These are phyloP conservation scores for Ancistrus triradiatus DNA, from an alignment of 2,113 vertebrate genomes.

Conservation along the genomic window DNA sequence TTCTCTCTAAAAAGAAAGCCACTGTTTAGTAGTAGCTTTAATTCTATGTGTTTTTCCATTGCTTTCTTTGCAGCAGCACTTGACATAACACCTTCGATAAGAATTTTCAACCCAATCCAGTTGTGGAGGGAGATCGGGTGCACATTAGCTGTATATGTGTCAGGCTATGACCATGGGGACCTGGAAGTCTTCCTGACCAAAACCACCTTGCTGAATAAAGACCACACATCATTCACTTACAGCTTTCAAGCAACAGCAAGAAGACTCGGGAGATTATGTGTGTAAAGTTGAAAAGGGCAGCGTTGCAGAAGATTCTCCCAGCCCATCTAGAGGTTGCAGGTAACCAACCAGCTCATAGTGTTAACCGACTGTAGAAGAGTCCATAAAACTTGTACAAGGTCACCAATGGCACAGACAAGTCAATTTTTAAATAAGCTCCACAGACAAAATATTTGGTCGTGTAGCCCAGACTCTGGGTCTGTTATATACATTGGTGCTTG, in stretches of 20 bases:
- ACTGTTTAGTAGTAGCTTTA: no score
- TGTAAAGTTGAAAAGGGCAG: slow-evolving; percentile 58
- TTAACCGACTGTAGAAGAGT: no score
- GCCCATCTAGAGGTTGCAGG: slow-evolving; percentile 52
- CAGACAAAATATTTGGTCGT: no score
- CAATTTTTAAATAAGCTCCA: no score
- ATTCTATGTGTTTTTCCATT: background rate
- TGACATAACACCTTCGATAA: slow-evolving; percentile 53
- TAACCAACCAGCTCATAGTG: slow-evolving; percentile 16
- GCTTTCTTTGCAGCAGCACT: slow-evolving; percentile 53
- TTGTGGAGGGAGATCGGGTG: slow-evolving; percentile 60
- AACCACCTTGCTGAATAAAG: slow-evolving; percentile 38
- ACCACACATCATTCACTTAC: slow-evolving; percentile 8
- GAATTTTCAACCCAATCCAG: slow-evolving; percentile 28
- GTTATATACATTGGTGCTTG: no score
- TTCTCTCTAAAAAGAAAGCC: no score
- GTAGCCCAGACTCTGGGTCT: no score
- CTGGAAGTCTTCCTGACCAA: slow-evolving; percentile 51
- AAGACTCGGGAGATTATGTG: slow-evolving; percentile 56
- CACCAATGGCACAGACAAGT: no score
- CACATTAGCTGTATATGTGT: slow-evolving; percentile 55
- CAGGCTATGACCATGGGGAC: background rate
- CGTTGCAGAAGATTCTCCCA: slow-evolving; percentile 48
- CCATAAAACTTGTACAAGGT: no score
- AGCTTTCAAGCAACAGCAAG: background rate